Evolutionary conservation across 1,140 invertebrate species (phyloP), one percentile per base, ranked within the genome.

Genomic region (Trachymyrmex cornetzi): DNA sequence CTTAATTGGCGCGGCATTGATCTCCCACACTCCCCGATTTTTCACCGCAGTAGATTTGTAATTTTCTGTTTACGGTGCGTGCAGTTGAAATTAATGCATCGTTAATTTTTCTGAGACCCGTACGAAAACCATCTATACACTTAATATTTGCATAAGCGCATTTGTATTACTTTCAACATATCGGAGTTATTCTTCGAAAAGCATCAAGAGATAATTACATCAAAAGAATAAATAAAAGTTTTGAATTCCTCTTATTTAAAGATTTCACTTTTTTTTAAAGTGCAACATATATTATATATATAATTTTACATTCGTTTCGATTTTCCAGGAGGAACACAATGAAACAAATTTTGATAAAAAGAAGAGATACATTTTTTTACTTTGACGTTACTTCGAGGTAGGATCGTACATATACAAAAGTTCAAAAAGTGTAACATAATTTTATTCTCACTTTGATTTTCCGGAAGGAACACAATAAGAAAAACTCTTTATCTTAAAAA

Each of bases 1-100:
- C 53, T 80, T 55, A 82, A 82, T 82, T 59, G 67, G 7, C 38
- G 55, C 34, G 53, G 16, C 69, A 59, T 72, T 72, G 55, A 61
- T 38, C 19, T 34, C 14, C 11, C 19, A 24, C 24, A 22, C 5
- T 72, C 11, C n/a, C 55, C 22, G 12, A 19, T 72, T 24, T 72
- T 44, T 59, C 2, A 24, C 12, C 6, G 27, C 22, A 24, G 6
- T 34, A 14, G n/a, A 48, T 14, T 82, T 12, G 22, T 34, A 63
- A 79, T 30, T 82, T 55, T 14, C 64, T 81, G 48, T 44, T 55
- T 77, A 44, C 75, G 16, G 16, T 19, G 16, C 16, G 24, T 11
- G 48, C 3, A 3, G 14, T 27, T 11, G 38, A 44, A 11, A 38
- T 38, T 44, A 44, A 44, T 44, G 7, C n/a, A 53, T 69, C 11